phyloP scores from a whole-genome alignment of 2,113 vertebrate species.

The Chelonoidis abingdonii region DNA sequence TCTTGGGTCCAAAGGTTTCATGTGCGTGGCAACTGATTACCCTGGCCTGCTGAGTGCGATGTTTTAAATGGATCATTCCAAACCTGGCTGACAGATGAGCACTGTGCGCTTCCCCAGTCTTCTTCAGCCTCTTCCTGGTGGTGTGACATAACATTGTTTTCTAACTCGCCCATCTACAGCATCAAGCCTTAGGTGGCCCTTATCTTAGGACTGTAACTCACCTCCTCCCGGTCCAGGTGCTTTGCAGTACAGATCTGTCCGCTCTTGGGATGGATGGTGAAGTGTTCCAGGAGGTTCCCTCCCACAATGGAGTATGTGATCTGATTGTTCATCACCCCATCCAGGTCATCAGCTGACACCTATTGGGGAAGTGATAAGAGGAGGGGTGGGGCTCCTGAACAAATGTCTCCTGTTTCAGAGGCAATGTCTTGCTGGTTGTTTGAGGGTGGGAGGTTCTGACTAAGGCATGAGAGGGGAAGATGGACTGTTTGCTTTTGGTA shows the following conservation, averaged over 20 bases:
- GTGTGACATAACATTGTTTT: neutral
- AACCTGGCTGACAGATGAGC: neutral
- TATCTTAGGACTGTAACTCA: constrained; percentile 65
- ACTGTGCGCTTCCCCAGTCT: neutral
- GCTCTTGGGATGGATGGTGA: constrained; percentile 84
- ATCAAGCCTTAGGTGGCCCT: neutral
- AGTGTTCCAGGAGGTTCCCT: constrained; percentile 89
- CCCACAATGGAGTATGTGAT: constrained; percentile 90
- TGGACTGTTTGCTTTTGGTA: neutral
- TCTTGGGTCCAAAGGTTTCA: neutral
- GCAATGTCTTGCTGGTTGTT: neutral
- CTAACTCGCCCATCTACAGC: neutral
- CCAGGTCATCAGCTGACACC: constrained; percentile 90
- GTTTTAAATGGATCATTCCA: neutral
- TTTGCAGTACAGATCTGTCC: constrained; percentile 88
- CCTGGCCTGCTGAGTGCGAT: neutral
- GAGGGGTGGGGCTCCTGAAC: neutral
- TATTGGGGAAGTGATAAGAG: constrained; percentile 54
- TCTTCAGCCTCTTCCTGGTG: neutral
- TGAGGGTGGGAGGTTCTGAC: neutral
- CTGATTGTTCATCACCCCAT: constrained; percentile 89
- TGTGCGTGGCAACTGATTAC: neutral
- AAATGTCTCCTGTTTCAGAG: neutral
- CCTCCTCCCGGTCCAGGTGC: constrained; percentile 93
- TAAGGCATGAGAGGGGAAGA: neutral